Evolutionary conservation across 2,888 invertebrate species (phyloP).

Genomic region (Epinotia demarniana): DNA sequence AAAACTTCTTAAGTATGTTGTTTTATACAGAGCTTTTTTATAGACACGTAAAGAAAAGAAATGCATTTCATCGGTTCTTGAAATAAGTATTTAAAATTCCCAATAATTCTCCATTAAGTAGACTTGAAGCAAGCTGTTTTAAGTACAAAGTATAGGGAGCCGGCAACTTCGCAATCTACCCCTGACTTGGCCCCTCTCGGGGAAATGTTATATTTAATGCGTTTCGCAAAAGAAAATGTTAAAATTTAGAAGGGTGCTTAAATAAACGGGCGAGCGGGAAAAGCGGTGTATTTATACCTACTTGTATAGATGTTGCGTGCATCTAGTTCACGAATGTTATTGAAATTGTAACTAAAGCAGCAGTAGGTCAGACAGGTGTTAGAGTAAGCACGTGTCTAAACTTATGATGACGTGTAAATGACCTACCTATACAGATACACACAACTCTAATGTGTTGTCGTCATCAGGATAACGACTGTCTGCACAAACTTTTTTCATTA

Average conservation of each 20-base stretch:
- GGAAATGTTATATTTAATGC: constrained; percentile 35
- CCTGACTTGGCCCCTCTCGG: background rate
- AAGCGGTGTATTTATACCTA: background rate
- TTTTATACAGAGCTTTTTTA: background rate
- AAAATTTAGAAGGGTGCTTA: constrained; percentile 26
- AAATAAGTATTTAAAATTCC: background rate
- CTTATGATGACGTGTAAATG: too few relatives aligned
- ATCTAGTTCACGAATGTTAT: background rate
- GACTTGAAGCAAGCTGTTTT: constrained; percentile 5
- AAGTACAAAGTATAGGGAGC: background rate
- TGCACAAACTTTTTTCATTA: too few relatives aligned
- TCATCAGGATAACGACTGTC: too few relatives aligned
- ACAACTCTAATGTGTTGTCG: too few relatives aligned
- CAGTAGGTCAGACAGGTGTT: too few relatives aligned
- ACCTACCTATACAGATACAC: too few relatives aligned
- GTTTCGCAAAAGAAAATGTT: constrained; percentile 25
- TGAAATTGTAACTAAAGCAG: background rate
- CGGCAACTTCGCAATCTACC: constrained; percentile 11
- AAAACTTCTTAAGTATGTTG: too few relatives aligned
- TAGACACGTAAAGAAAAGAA: background rate
- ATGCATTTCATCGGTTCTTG: background rate
- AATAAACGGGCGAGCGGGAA: constrained; percentile 17
- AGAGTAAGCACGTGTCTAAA: too few relatives aligned
- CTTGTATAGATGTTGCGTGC: background rate
- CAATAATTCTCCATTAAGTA: constrained; percentile 9